phyloP scores from a whole-genome alignment of 1,140 invertebrate species.

The Hyphantria cunea region DNA sequence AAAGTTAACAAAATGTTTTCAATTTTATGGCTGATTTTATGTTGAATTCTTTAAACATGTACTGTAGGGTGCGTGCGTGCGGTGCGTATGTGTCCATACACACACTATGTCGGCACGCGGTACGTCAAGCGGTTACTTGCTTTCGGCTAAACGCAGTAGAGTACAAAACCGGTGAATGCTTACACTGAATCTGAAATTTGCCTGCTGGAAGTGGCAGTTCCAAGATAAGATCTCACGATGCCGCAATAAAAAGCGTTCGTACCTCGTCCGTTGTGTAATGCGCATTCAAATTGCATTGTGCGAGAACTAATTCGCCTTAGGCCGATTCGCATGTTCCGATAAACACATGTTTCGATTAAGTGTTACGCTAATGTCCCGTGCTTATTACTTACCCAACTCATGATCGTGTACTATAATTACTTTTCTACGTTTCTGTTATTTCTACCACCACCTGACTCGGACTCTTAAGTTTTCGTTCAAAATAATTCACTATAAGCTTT shows the following conservation, averaged over 20 bases:
- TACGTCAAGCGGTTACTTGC: slow-evolving; percentile 42
- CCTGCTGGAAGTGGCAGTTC: slow-evolving; percentile 80
- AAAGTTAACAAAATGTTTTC: slow-evolving; percentile 81
- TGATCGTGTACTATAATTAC: slow-evolving; percentile 19
- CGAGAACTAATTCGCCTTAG: slow-evolving; percentile 80
- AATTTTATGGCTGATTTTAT: slow-evolving; percentile 81
- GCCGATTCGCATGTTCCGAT: slow-evolving; percentile 78
- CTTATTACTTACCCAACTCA: slow-evolving; percentile 41
- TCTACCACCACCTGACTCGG: slow-evolving; percentile 5
- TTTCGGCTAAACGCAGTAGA: slow-evolving; percentile 47
- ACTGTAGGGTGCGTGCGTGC: slow-evolving; percentile 61
- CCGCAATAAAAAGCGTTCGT: slow-evolving; percentile 80
- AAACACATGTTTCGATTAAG: slow-evolving; percentile 77
- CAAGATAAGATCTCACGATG: slow-evolving; percentile 80
- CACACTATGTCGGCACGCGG: slow-evolving; percentile 49
- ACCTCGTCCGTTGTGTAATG: slow-evolving; percentile 80
- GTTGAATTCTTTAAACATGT: slow-evolving; percentile 79
- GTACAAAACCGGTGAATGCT: slow-evolving; percentile 47
- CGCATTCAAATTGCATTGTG: slow-evolving; percentile 82
- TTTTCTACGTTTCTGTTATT: slow-evolving; percentile 14
- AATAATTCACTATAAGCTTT: too few relatives aligned
- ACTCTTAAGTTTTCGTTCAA: neutral
- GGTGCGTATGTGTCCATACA: slow-evolving; percentile 57
- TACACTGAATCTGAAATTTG: slow-evolving; percentile 74
- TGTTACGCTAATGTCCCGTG: slow-evolving; percentile 52